Evolutionary conservation across 1,140 invertebrate genomes (phyloP), one percentile per base, ranked within the genome.

Genomic region (Musca vetustissima): DNA sequence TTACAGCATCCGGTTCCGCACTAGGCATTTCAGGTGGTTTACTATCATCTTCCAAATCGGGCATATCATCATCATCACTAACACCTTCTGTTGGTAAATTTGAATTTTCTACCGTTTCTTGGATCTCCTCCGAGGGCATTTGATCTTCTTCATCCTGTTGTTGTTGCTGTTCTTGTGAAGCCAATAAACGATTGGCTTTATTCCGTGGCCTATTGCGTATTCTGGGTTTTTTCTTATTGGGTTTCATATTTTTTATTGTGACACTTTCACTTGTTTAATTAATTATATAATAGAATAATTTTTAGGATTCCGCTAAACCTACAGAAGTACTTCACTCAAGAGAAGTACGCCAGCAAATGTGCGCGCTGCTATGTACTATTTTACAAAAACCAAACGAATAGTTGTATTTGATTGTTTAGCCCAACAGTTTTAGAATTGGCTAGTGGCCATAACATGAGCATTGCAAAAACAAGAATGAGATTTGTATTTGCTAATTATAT

Each of bases 201-300:
- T 80, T 80, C 70, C 67, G 75, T 6, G 78, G 70, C 2, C 78
- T 70, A 74, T 80, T 80, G 43, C 78, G 75, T 22, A 70, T 68
- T 36, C 78, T 73, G 3, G 73, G 61, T 65, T 80, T 80, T 70
- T 79, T 80, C 65, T 78, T 78, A 21, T 74, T 71, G 13, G 49
- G 68, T 25, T 67, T 66, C 66, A 61, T 70, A n/a, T n/a, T n/a
- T 67, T 11, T 25, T n/a, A 17, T 36, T 52, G 6, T 32, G 3
- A 28, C 55, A 59, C 36, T 61, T 61, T 59, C 19, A 64, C 21
- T 59, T 6, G n/a, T n/a, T n/a, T n/a, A n/a, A n/a, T n/a, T n/a
- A n/a, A 59, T 25, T 28, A 28, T 28, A 28, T 57, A 43, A 43
- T 43, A 9, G 13, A 43, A 43, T 4, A 2, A 43, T 43, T 8